Evolutionary conservation across 2,888 invertebrate species (phyloP), one percentile per base, ranked within the genome.

Genomic region (Esperia sulphurella): DNA sequence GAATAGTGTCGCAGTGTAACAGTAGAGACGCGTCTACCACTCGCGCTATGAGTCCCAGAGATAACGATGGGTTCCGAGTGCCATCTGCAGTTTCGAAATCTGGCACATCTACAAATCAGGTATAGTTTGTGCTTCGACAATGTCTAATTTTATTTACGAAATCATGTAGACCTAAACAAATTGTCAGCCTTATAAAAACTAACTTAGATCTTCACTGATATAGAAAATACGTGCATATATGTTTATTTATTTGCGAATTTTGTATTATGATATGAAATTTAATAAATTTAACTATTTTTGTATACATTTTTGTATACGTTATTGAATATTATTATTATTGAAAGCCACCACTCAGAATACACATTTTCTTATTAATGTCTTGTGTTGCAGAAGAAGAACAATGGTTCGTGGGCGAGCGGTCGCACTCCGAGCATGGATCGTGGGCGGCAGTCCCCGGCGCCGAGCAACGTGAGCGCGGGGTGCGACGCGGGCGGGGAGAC

Each of bases 1-100:
- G 80, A 60, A 85, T 88, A 60, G 81, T 87, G 29, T 89, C 89
- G 1, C 89, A 88, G 56, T 86, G 89, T 58, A 88, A 87, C 50
- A 88, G 89, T 54, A 74, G 89, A 66, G 90, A 88, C 50, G 68
- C 77, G 43, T 89, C 86, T 9, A 68, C 68, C 14, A 83, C 80
- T 63, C 79, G 88, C 12, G 82, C 81, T 2, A 49, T 68, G 38
- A 86, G 86, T 61, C 88, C 87, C 14, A 78, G 83, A 57, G 89
- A 89, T 57, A 70, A 68, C 52, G 89, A 90, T 50, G 89, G 88
- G 6, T 90, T 90, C 54, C 68, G 83, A 49, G 73, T 89, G 39
- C 90, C 90, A 13, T 68, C 73, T 12, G 65, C 72, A 35, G 67
- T 73, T 9, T 62, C 75, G 8, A 86, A 81, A 65, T 71, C 76